phyloP scores from a whole-genome alignment of 2,888 invertebrate genomes.

The Blomia tropicalis region DNA sequence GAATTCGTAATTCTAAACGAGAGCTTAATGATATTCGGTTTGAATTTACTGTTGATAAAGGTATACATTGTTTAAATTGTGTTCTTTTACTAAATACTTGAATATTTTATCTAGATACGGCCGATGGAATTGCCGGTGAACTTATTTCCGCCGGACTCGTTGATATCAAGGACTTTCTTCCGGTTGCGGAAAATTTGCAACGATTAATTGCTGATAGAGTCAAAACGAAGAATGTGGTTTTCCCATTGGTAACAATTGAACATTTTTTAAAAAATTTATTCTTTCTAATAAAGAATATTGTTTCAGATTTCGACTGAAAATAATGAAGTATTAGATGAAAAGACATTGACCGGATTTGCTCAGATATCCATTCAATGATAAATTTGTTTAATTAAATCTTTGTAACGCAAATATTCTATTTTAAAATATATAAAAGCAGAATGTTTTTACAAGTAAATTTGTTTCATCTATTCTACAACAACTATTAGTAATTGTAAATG shows the following conservation, averaged over 20 bases:
- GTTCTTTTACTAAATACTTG: background rate
- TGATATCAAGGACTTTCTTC: conserved; percentile 70
- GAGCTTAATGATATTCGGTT: conserved; percentile 96
- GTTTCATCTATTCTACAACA: too few species aligned
- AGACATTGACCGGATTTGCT: conserved; percentile 86
- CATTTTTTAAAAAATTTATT: conserved; percentile 12
- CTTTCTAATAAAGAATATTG: conserved; percentile 5
- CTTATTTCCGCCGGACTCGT: conserved; percentile 86
- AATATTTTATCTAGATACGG: conserved; percentile 35
- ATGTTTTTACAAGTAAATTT: too few species aligned
- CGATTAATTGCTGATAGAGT: conserved; percentile 62
- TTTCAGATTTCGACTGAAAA: conserved; percentile 38
- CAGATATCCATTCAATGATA: conserved; percentile 73
- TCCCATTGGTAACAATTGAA: conserved; percentile 53
- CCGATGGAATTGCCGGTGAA: conserved; percentile 84
- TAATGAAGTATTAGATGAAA: conserved; percentile 71
- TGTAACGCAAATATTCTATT: too few species aligned
- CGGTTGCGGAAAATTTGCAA: conserved; percentile 83
- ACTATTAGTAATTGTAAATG: too few species aligned
- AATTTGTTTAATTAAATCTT: too few species aligned
- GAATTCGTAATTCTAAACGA: conserved; percentile 71
- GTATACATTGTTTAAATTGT: conserved; percentile 23
- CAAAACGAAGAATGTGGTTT: conserved; percentile 48
- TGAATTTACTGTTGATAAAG: conserved; percentile 68
- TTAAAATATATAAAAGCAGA: too few species aligned